A percentile compares a stretch with the other conserved stretches of the same genome.
These are phyloP conservation scores for Boloria euphrosyne DNA, from an alignment of 2,888 invertebrate species.

Conservation along the genomic window DNA sequence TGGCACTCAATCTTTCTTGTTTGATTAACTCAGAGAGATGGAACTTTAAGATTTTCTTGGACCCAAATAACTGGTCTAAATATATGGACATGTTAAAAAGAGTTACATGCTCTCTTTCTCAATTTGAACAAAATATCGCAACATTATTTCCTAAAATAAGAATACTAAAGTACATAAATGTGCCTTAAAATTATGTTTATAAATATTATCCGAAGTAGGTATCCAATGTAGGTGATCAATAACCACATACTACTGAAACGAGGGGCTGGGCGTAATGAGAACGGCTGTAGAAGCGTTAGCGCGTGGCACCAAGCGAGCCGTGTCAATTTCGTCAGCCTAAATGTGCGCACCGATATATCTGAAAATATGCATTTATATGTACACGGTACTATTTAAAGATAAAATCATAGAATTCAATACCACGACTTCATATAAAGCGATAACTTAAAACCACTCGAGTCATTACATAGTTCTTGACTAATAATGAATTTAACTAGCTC, in stretches of 20 bases:
- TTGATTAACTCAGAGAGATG: constrained; percentile 8
- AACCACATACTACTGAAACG: constrained; percentile 54
- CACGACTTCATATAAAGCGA: constrained; percentile 38
- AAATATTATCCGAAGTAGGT: constrained; percentile 44
- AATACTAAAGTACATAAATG: constrained; percentile 39
- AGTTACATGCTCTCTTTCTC: too few relatives aligned
- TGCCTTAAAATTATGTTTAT: constrained; percentile 25
- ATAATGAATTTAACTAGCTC: constrained; percentile 57
- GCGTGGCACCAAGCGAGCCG: constrained; percentile 70
- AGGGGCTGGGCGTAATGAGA: constrained; percentile 67
- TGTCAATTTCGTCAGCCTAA: constrained; percentile 67
- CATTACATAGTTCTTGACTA: constrained; percentile 54
- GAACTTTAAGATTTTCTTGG: constrained; percentile 5
- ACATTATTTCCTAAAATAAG: background rate
- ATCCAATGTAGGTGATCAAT: constrained; percentile 66
- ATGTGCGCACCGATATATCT: constrained; percentile 42
- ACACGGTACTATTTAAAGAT: background rate
- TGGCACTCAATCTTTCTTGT: constrained; percentile 13
- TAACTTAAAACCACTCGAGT: constrained; percentile 33
- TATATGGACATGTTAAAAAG: background rate
- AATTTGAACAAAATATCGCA: background rate
- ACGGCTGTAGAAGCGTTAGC: constrained; percentile 67
- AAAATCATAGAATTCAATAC: constrained; percentile 3
- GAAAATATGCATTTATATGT: constrained; percentile 22
- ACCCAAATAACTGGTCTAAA: background rate